A percentile compares a stretch with the other conserved stretches of the same genome.
Conservation (phyloP, 2,797 vertebrate genomes). For the Todus mexicanus region DNA sequence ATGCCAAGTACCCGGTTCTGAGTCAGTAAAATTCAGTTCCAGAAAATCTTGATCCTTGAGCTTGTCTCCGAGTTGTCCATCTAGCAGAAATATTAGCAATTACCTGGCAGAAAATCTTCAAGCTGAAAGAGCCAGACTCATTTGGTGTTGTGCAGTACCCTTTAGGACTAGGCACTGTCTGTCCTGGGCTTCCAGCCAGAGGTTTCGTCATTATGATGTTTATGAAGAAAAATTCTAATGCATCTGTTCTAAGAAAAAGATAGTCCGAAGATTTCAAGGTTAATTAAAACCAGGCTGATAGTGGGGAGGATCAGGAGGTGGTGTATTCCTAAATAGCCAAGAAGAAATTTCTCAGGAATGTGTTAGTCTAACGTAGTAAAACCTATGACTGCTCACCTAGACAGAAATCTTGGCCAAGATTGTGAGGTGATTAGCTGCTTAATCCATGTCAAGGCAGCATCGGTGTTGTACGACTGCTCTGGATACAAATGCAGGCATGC, state of each 20-base stretch:
- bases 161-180: neutral
- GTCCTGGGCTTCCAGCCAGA: neutral
- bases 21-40: neutral
- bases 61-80: neutral
- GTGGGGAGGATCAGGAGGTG: neutral
- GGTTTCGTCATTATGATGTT: neutral
- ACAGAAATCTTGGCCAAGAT: neutral
- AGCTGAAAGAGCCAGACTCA: neutral
- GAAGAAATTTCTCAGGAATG: neutral
- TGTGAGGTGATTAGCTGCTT: neutral
- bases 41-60: neutral
- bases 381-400: neutral
- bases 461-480: rapidly evolving
- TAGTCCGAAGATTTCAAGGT: neutral
- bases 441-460: rapidly evolving
- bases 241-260: neutral
- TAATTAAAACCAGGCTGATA: neutral
- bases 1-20: neutral
- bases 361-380: neutral
- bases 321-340: neutral
- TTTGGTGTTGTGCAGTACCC: neutral
- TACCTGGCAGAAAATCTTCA: neutral
- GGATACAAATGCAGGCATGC: neutral
- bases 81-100: neutral
- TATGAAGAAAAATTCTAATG: neutral